Conservation (phyloP, 1,140 invertebrate genomes). For the Fragariocoptes setiger region DNA sequence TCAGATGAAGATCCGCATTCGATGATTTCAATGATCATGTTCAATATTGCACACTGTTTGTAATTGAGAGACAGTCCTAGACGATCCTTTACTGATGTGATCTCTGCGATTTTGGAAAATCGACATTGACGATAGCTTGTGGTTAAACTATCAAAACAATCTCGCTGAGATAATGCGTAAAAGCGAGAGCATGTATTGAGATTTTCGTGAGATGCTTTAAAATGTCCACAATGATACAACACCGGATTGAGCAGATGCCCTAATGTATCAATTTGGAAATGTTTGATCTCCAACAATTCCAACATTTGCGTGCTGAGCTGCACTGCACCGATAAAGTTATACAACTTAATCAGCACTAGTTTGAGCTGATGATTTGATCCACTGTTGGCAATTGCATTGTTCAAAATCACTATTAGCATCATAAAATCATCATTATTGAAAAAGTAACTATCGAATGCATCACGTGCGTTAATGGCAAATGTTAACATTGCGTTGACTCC, state of each 20-base stretch:
- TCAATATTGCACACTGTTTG: slow-evolving; percentile 13
- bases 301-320: slow-evolving; percentile 32
- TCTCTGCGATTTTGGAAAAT: slow-evolving; percentile 39
- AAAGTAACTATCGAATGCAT: not conserved
- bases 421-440: not conserved
- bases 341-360: slow-evolving; percentile 33
- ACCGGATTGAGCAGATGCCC: slow-evolving; percentile 34
- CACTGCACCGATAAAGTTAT: slow-evolving; percentile 33
- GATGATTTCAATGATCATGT: slow-evolving; percentile 6
- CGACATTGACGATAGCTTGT: not conserved
- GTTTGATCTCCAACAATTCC: slow-evolving; percentile 49
- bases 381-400: slow-evolving; percentile 31
- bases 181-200: slow-evolving; percentile 42
- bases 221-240: slow-evolving; percentile 31
- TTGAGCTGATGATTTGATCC: slow-evolving; percentile 45
- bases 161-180: slow-evolving; percentile 52
- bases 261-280: slow-evolving; percentile 68
- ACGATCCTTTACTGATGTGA: slow-evolving; percentile 41
- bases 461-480: not conserved
- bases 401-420: slow-evolving; percentile 22
- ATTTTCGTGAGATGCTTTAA: slow-evolving; percentile 26
- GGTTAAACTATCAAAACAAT: slow-evolving; percentile 15
- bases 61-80: slow-evolving; percentile 31
- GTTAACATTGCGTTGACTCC: slow-evolving; percentile 39
- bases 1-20: slow-evolving; percentile 3